Base-by-base conservation (phyloP, 2,888 invertebrate genomes). In the Sarcophaga caerulescens region DNA sequence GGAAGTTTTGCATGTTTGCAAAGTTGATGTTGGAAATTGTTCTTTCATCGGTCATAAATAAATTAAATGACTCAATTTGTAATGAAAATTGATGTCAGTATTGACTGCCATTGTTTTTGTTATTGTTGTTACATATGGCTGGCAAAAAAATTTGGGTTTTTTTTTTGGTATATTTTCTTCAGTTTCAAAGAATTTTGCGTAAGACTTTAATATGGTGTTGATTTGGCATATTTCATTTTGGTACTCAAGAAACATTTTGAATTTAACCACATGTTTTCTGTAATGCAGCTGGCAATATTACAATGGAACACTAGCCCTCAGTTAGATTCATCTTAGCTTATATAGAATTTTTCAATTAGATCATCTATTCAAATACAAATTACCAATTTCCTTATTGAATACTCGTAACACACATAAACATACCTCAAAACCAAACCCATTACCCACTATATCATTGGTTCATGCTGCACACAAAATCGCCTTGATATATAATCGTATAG, bases 11-110 rank as follows among this genome's bases (percentile, higher is more conserved):
- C 17, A 14, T 52, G 1, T 52, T 52, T 35, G 14, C 52, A 52
- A 63, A 78, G 57, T 78, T 63, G 4, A 84, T 66, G 57, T 65
- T 85, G 52, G 60, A 77, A 81, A 83, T 80, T 76, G 76, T 74
- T 83, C 83, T 83, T 83, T 83, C 80, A 81, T 80, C 85, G 85
- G 68, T 81, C 85, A 83, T 85, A 85, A 85, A 83, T 83, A 83
- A 85, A 83, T 77, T 77, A 81, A 85, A 85, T 85, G 85, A 83
- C 85, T 85, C 83, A 83, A 85, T 85, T 85, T 83, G 80, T 85
- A 85, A 85, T 85, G 80, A 81, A 83, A 85, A 85, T 85, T 85
- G 83, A 85, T 85, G 85, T 81, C 71, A 80, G 68, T 76, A 71
- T 73, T 83, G 66, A 71, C 10, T 35, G 35, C 3, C 35, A 35